Conservation (phyloP, 1,140 invertebrate genomes). For the Rhizoglyphus robini region DNA sequence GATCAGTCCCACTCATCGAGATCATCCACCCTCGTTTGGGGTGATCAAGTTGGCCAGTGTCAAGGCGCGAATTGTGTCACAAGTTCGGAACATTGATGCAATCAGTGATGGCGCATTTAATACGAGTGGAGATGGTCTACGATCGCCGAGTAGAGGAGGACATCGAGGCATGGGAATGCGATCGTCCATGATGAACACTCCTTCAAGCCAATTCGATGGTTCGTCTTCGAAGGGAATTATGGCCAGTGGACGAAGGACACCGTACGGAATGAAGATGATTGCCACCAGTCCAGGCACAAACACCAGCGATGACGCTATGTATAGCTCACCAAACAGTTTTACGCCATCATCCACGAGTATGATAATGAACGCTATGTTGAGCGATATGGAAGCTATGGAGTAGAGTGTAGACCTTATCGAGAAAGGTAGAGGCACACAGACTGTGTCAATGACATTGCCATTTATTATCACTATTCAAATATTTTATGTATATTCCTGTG, state of each 20-base stretch:
- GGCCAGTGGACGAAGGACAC: neutral
- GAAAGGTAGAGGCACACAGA: neutral
- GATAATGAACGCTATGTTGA: constrained; percentile 1
- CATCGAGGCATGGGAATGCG: neutral
- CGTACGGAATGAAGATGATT: neutral
- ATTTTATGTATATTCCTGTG: neutral
- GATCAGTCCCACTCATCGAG: neutral
- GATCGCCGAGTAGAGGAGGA: neutral
- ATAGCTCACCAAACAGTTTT: neutral
- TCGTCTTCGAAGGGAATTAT: neutral
- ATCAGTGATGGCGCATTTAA: neutral
- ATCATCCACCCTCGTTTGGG: neutral
- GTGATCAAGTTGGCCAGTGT: neutral
- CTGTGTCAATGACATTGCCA: neutral
- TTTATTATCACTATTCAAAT: neutral
- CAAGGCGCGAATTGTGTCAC: neutral
- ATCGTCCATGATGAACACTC: neutral
- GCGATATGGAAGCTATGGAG: constrained; percentile 5
- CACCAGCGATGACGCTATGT: constrained; percentile 5
- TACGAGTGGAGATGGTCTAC: neutral
- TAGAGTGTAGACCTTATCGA: neutral
- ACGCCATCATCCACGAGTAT: neutral
- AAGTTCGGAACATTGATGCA: neutral
- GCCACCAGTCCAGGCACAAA: constrained; percentile 7
- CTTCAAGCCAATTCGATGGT: neutral